Evolutionary conservation across 2,888 invertebrate genomes (phyloP).

Genomic region (Papilio demoleus): DNA sequence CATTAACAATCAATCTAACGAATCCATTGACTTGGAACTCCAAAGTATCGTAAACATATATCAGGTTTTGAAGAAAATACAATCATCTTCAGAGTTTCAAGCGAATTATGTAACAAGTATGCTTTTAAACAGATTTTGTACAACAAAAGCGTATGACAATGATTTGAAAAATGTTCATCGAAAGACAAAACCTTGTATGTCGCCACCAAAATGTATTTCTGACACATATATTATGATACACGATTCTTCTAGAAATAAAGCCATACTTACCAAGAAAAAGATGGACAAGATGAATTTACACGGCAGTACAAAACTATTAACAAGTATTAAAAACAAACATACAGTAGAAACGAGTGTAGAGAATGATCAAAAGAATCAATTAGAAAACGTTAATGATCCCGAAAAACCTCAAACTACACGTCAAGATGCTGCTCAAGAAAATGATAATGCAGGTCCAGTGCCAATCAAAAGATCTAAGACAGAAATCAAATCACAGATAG

Average conservation of each 20-base stretch:
- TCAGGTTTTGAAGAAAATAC: conserved; percentile 28
- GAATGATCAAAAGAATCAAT: not conserved
- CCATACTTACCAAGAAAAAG: conserved; percentile 35
- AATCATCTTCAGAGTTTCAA: conserved; percentile 28
- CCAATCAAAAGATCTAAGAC: not conserved
- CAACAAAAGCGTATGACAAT: conserved; percentile 5
- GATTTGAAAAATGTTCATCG: not conserved
- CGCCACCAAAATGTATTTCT: conserved; percentile 32
- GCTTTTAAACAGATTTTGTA: conserved; percentile 36
- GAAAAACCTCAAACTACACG: not conserved
- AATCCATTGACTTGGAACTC: conserved; percentile 13
- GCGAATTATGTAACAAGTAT: conserved; percentile 34
- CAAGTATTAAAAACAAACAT: conserved; percentile 33
- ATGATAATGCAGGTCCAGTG: not conserved
- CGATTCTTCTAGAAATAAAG: conserved; percentile 34
- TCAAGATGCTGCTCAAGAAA: not conserved
- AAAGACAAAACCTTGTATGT: conserved; percentile 1
- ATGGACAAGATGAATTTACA: conserved; percentile 37
- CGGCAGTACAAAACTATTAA: conserved; percentile 29
- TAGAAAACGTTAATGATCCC: not conserved
- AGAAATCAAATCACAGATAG: conserved; percentile 2
- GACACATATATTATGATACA: conserved; percentile 35
- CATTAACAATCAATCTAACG: conserved; percentile 6
- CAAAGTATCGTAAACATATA: conserved; percentile 26
- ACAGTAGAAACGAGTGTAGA: conserved; percentile 6